Percentiles rank a stretch among this genome's conserved stretches.
phyloP scores from a whole-genome alignment of 1,140 invertebrate species.

The Drosophila quadrilineata region DNA sequence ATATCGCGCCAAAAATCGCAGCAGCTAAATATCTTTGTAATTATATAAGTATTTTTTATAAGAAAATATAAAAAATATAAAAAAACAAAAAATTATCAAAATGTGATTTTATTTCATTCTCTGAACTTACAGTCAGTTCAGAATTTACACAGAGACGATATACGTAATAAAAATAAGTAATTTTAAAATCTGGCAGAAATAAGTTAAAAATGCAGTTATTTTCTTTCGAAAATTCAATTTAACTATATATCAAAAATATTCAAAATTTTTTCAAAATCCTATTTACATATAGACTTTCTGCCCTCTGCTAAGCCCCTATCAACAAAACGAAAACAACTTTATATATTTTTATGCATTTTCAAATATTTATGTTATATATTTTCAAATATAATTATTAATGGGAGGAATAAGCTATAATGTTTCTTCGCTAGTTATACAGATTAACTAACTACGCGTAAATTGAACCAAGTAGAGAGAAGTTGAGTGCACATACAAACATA shows the following conservation, averaged over 20 bases:
- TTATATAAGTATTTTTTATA: slow-evolving; percentile 81
- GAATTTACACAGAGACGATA: not conserved
- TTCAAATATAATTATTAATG: too few species aligned
- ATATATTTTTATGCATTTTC: too few species aligned
- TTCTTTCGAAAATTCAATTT: too few species aligned
- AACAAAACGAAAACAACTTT: too few species aligned
- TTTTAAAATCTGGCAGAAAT: too few species aligned
- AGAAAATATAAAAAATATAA: slow-evolving; percentile 79
- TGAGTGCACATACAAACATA: not conserved
- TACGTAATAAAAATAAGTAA: too few species aligned
- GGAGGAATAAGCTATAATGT: slow-evolving; percentile 3
- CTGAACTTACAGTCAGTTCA: not conserved
- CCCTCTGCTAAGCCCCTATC: too few species aligned
- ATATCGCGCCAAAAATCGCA: slow-evolving; percentile 74
- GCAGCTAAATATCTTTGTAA: slow-evolving; percentile 77
- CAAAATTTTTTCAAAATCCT: too few species aligned
- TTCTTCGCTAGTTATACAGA: not conserved
- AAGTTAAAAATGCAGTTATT: too few species aligned
- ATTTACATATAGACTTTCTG: too few species aligned
- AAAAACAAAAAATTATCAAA: slow-evolving; percentile 32
- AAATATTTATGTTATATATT: too few species aligned
- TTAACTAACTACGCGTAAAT: not conserved
- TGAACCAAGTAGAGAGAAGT: slow-evolving; percentile 6
- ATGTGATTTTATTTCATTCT: not conserved
- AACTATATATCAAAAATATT: too few species aligned